Percentiles rank a stretch among this genome's conserved stretches.
phyloP scores from a whole-genome alignment of 2,888 invertebrate genomes.

The Chaitophorus viminalis region DNA sequence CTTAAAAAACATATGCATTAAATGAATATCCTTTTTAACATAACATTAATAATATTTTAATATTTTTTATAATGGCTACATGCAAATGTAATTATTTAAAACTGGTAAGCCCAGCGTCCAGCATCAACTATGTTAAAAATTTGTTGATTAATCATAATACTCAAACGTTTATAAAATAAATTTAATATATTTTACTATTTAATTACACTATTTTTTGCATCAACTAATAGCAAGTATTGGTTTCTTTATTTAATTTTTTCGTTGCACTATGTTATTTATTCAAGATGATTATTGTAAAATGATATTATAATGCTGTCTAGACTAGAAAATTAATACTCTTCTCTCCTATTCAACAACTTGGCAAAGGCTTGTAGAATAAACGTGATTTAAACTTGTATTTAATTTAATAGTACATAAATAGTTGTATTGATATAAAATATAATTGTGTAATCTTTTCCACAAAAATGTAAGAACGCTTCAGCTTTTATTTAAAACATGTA shows the following conservation, averaged over 20 bases:
- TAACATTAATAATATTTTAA: too few relatives aligned
- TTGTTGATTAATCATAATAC: too few relatives aligned
- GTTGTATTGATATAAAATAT: slow-evolving; percentile 12
- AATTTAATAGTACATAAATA: slow-evolving; percentile 6
- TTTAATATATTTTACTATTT: too few relatives aligned
- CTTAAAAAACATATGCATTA: background rate
- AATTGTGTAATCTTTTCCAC: background rate
- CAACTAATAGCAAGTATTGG: slow-evolving; percentile 1
- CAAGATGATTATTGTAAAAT: slow-evolving; percentile 27
- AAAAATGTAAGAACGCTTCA: slow-evolving; percentile 8
- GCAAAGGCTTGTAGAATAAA: slow-evolving; percentile 35
- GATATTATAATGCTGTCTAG: background rate
- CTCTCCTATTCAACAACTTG: slow-evolving; percentile 35
- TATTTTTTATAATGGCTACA: too few relatives aligned
- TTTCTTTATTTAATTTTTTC: slow-evolving; percentile 10
- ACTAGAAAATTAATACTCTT: slow-evolving; percentile 29
- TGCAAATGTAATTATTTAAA: too few relatives aligned
- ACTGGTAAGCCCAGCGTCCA: too few relatives aligned
- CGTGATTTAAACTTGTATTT: slow-evolving; percentile 33
- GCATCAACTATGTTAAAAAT: too few relatives aligned
- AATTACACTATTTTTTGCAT: background rate
- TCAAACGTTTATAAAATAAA: too few relatives aligned
- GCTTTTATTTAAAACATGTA: background rate
- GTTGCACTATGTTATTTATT: background rate
- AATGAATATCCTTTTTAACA: too few relatives aligned